Base-by-base conservation (phyloP, 2,797 vertebrate species). In the Cygnus olor region DNA sequence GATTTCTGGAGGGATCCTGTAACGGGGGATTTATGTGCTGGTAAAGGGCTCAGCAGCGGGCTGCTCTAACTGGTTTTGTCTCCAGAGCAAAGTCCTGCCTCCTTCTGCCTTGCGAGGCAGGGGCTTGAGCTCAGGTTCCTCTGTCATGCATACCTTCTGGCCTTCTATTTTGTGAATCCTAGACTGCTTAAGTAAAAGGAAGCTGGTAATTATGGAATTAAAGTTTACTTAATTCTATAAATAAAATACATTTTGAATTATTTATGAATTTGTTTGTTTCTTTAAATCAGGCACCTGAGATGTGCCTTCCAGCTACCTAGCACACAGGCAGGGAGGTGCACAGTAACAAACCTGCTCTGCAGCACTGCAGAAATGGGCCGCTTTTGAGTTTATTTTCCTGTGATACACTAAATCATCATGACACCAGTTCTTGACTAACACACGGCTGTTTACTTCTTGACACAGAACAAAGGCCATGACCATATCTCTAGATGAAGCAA, bases 111-210 rank as follows among this genome's bases (percentile, higher is more conserved):
- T 24, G 32, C 40, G 32, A 56, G 49, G 28, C 11, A 40, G 47
- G 16, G 30, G 64, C 30, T 60, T 83, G 76, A 80, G 40, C 40
- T 51, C 28, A 42, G 64, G 40, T 58, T 90, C 34, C 54, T 85
- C 47, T 56, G 34, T 44, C 47, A 30, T 6, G 34, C 12, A 34
- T 49, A n/a, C 38, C 22, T 38, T 2, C 64, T 22, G 27, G 16
- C 42, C 51, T 88, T 69, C 64, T 80, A 60, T 40, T 53, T 53
- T 57, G 45, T 70, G 30, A 57, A 69, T 83, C 13, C 36, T 61
- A n/a, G 56, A 38, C 13, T 44, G 24, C 56, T 89, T 61, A 69
- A 53, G 60, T 77, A 86, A 86, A 94, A 80, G 20, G n/a, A 77
- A 89, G 20, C 13, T 53, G n/a, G 44, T 54, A 84, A 70, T 70